phyloP scores from a whole-genome alignment of 1,140 invertebrate species.

The Manduca sexta region DNA sequence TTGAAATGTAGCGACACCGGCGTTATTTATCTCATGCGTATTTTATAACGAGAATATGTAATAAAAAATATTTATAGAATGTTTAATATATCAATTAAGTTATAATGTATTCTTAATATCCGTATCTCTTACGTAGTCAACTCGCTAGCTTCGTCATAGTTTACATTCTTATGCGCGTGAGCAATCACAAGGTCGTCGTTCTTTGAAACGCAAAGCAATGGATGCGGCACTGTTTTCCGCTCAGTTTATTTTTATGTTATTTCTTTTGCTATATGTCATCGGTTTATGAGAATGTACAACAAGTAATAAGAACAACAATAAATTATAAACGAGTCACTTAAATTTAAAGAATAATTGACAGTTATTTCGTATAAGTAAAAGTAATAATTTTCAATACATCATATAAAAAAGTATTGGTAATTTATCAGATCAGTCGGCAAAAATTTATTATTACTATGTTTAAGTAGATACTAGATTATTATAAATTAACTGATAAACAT shows the following conservation, averaged over 20 bases:
- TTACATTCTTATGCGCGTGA: slow-evolving; percentile 12
- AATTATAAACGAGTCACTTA: too few relatives aligned
- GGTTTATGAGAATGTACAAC: too few relatives aligned
- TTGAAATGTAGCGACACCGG: too few relatives aligned
- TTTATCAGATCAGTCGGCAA: slow-evolving; percentile 1
- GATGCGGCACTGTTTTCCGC: slow-evolving; percentile 4
- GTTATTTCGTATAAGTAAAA: too few relatives aligned
- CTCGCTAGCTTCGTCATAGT: slow-evolving; percentile 8
- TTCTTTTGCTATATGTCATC: too few relatives aligned
- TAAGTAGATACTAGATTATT: slow-evolving; percentile 13
- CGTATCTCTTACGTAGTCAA: slow-evolving; percentile 8
- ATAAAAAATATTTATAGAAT: too few relatives aligned
- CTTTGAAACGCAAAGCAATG: neutral
- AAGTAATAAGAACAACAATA: too few relatives aligned
- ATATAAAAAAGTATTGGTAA: neutral
- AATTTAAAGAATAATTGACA: too few relatives aligned
- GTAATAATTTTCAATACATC: neutral
- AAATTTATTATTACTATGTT: slow-evolving; percentile 10
- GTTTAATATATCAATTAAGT: too few relatives aligned
- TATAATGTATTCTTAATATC: slow-evolving; percentile 1
- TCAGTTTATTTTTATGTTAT: neutral
- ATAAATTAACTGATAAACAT: slow-evolving; percentile 22
- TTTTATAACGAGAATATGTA: neutral
- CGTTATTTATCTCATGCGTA: too few relatives aligned
- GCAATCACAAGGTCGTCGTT: slow-evolving; percentile 9